A percentile compares a stretch with the other conserved stretches of the same genome.
phyloP scores from a whole-genome alignment of 2,888 invertebrate species.

The Augiades crinisus region DNA sequence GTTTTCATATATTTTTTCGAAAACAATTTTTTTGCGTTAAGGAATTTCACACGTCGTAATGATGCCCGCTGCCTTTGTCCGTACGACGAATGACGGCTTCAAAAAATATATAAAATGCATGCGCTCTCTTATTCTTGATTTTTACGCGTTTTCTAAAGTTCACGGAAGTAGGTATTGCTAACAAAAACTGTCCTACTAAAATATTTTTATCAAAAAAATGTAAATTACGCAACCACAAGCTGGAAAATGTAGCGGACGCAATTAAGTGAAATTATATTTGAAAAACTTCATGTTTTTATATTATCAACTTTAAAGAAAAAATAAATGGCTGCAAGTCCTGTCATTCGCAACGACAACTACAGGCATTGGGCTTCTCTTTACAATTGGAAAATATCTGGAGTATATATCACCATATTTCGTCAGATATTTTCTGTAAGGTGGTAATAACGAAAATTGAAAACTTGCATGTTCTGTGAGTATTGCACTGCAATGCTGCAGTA shows the following conservation, averaged over 20 bases:
- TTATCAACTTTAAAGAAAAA: too few species aligned
- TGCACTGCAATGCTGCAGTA: too few species aligned
- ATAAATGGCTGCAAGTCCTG: too few species aligned
- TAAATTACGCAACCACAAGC: conserved; percentile 7
- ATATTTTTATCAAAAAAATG: conserved; percentile 6
- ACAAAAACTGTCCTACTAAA: conserved; percentile 24
- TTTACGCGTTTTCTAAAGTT: not conserved
- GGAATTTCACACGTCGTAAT: conserved; percentile 25
- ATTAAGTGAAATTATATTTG: conserved; percentile 1
- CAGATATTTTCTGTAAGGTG: too few species aligned
- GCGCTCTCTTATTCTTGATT: conserved; percentile 7
- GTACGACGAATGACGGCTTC: conserved; percentile 2
- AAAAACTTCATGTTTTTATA: not conserved
- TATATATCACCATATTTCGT: too few species aligned
- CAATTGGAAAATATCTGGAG: too few species aligned
- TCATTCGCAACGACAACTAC: too few species aligned
- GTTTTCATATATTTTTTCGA: conserved; percentile 17
- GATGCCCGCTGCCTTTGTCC: conserved; percentile 16
- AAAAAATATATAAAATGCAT: conserved; percentile 1
- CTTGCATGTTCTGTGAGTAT: too few species aligned
- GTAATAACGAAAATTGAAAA: too few species aligned
- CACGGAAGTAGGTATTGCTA: conserved; percentile 16
- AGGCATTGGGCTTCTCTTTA: too few species aligned
- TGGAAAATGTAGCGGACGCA: not conserved
- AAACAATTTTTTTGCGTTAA: conserved; percentile 21